Conservation (phyloP, 1,140 invertebrate species). For the Drosophila dunni region DNA sequence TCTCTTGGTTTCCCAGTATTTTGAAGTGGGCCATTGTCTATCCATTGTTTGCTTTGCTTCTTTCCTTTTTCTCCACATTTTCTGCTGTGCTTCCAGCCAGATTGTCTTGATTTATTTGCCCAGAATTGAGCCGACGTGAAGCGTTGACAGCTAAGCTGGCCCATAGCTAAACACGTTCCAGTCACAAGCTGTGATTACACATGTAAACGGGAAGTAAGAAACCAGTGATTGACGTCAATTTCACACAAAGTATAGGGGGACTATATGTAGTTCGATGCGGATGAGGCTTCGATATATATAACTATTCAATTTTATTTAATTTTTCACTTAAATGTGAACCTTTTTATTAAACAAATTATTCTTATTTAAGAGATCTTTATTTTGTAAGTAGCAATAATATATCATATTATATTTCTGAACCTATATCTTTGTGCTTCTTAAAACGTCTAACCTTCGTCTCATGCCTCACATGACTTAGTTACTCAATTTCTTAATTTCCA, state of each 20-base stretch:
- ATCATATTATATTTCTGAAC: no score
- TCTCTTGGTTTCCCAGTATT: conserved; percentile 37
- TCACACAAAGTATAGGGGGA: background rate
- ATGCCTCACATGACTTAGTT: no score
- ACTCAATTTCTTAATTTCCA: no score
- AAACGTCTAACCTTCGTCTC: no score
- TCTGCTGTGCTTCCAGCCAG: background rate
- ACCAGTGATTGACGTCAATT: conserved; percentile 1
- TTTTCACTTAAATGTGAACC: no score
- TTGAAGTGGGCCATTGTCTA: conserved; percentile 38
- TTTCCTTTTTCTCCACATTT: background rate
- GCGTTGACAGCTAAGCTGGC: conserved; percentile 21
- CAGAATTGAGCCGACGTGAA: conserved; percentile 2
- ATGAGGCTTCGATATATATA: background rate
- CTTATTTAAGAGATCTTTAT: no score
- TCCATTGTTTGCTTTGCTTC: background rate
- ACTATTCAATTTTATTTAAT: no score
- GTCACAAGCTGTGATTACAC: conserved; percentile 25
- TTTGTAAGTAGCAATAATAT: no score
- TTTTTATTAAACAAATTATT: no score
- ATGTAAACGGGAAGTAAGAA: conserved; percentile 2
- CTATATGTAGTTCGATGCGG: background rate
- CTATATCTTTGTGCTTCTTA: no score
- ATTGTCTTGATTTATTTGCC: conserved; percentile 39
- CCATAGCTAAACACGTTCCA: conserved; percentile 6